These are phyloP conservation scores for Rhynchotus rufescens DNA, from an alignment of 2,797 vertebrate species.

Conservation along the genomic window DNA sequence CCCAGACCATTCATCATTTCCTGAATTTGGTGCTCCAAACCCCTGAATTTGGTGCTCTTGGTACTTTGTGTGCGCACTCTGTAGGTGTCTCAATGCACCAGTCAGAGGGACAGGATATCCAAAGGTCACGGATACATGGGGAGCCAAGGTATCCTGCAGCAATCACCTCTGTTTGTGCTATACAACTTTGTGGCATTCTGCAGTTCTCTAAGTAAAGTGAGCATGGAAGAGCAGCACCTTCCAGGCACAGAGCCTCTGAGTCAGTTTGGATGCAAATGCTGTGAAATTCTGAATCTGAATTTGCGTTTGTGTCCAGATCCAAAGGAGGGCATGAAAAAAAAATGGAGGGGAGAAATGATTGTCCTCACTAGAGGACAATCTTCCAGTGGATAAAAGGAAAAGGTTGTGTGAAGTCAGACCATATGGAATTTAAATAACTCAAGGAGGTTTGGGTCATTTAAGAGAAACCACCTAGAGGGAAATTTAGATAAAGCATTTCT, in stretches of 20 bases:
- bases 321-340: not conserved
- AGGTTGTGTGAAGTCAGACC: not conserved
- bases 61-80: rapidly evolving
- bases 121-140: not conserved
- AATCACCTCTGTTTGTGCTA: too few species aligned
- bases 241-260: not conserved
- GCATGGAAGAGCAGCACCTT: not conserved
- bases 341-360: not conserved
- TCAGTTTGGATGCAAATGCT: not conserved
- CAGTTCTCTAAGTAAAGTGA: not conserved
- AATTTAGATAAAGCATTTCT: not conserved
- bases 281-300: not conserved
- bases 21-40: not conserved
- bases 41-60: not conserved
- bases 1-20: not conserved
- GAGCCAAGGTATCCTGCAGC: not conserved
- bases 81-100: not conserved
- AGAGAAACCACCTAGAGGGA: not conserved
- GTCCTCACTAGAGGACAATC: too few species aligned
- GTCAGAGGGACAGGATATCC: not conserved
- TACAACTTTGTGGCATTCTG: not conserved
- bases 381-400: not conserved
- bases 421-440: not conserved
- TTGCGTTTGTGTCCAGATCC: not conserved
- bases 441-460: not conserved